These are phyloP conservation scores for Borostomias antarcticus DNA, from an alignment of 2,797 vertebrate species.

Conservation along the genomic window DNA sequence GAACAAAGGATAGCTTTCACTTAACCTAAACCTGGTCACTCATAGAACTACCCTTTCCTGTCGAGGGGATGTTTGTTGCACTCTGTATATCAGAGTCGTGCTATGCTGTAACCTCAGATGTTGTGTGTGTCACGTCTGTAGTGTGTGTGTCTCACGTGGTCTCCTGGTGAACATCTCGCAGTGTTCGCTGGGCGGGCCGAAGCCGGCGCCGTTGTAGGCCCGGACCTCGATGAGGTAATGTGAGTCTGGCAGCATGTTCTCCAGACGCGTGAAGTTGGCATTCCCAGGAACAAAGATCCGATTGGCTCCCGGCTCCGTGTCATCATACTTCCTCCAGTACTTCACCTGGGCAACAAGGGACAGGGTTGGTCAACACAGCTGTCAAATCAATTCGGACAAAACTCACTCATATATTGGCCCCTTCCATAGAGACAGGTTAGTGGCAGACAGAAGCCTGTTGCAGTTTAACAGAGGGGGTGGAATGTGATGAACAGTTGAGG, in stretches of 20 bases:
- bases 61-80: no score
- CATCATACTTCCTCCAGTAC: constrained; percentile 91
- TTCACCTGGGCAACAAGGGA: constrained; percentile 78
- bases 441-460: neutral
- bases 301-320: constrained; percentile 90
- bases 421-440: neutral
- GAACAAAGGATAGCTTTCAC: neutral
- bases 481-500: neutral
- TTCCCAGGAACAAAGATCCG: constrained; percentile 84
- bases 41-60: no score
- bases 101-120: neutral
- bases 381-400: neutral
- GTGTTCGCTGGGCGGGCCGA: constrained; percentile 87
- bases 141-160: constrained; percentile 83
- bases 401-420: neutral
- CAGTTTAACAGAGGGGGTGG: neutral
- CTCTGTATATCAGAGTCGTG: no score
- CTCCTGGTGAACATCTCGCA: constrained; percentile 89
- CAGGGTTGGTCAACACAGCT: neutral
- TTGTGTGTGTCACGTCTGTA: neutral
- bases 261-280: constrained; percentile 86
- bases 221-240: constrained; percentile 92
- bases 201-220: constrained; percentile 92
- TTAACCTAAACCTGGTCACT: no score
- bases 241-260: constrained; percentile 92